These are phyloP conservation scores for Pyrgilauda ruficollis DNA, from an alignment of 2,113 vertebrate genomes.

Conservation along the genomic window DNA sequence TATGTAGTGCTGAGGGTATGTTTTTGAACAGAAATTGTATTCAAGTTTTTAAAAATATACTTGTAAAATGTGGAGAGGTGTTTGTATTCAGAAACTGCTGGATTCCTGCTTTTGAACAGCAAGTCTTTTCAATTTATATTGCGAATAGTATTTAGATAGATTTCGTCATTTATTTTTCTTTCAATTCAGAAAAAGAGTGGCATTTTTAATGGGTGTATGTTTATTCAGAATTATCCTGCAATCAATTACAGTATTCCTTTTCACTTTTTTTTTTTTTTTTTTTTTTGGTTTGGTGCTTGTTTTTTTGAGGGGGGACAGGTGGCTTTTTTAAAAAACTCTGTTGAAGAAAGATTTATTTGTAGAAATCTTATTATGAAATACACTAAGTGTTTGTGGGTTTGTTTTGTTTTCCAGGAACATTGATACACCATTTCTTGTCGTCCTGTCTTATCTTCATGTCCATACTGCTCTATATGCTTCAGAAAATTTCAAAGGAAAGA, in stretches of 20 bases:
- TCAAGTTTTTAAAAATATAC: neutral
- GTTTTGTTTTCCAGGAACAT: constrained; percentile 68
- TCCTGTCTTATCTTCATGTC: constrained; percentile 84
- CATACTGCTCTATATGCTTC: constrained; percentile 86
- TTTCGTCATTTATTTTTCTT: neutral
- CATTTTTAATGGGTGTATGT: neutral
- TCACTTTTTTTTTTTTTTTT: neutral
- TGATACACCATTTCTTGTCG: constrained; percentile 79
- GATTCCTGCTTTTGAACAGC: neutral
- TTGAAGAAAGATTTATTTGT: neutral
- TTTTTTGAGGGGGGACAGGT: neutral
- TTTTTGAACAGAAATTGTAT: neutral
- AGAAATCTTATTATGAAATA: neutral
- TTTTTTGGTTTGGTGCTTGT: neutral
- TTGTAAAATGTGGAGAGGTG: neutral
- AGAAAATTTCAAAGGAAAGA: constrained; percentile 76
- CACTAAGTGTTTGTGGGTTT: neutral
- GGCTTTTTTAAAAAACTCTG: neutral
- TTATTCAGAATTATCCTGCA: neutral
- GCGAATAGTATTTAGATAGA: neutral
- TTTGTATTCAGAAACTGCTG: neutral
- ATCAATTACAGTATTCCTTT: neutral
- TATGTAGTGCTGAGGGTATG: neutral
- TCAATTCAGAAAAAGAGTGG: neutral
- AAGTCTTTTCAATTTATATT: neutral